Evolutionary conservation across 2,113 vertebrate species (phyloP).

Genomic region (Chascanopsetta lugubris): DNA sequence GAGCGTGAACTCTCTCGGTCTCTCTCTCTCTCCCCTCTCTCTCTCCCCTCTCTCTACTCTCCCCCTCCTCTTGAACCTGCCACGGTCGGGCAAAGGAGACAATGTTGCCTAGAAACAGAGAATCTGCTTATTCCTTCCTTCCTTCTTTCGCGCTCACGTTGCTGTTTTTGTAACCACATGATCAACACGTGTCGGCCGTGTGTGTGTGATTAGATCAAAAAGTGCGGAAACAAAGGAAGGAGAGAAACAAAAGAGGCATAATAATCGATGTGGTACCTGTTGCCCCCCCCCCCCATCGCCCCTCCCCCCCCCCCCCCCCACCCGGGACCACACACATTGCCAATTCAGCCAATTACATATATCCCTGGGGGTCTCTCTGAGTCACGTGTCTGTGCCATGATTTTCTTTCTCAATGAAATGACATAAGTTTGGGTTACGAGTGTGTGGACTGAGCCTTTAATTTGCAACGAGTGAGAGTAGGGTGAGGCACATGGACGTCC

Average conservation of each 20-base stretch:
- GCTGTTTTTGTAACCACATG: background rate
- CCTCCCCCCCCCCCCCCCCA: no score
- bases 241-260: background rate
- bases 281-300: background rate
- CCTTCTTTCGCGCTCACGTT: slow-evolving; percentile 2
- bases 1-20: slow-evolving; percentile 15
- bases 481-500: no score
- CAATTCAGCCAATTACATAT: background rate
- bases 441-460: slow-evolving; percentile 5
- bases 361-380: background rate
- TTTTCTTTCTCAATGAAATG: slow-evolving; percentile 23
- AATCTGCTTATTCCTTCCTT: slow-evolving; percentile 29
- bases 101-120: slow-evolving; percentile 71
- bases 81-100: slow-evolving; percentile 8
- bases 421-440: slow-evolving; percentile 33
- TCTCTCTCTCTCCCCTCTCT: no score
- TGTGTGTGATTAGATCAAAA: background rate
- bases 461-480: background rate
- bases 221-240: no score
- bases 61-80: slow-evolving; percentile 30
- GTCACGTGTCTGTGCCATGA: slow-evolving; percentile 17
- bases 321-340: background rate
- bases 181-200: no score
- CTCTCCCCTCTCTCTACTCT: slow-evolving; percentile 8
- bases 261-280: background rate